Base-by-base conservation (phyloP, 2,888 invertebrate genomes). In the Metallyticus violacea region DNA sequence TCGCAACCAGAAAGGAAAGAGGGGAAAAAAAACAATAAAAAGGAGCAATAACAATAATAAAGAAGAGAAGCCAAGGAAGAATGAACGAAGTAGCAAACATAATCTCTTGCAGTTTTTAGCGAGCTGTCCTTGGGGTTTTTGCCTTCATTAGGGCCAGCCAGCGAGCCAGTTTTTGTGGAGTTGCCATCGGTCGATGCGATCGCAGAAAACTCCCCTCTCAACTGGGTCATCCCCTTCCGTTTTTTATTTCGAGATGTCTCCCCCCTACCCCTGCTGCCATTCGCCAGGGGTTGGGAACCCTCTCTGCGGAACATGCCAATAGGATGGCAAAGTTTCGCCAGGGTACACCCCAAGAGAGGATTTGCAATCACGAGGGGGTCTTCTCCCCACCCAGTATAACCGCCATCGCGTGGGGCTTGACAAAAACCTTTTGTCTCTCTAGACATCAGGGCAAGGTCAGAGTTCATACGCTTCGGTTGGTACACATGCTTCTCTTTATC, bases 271-370 rank as follows among this genome's bases (percentile, higher is more conserved):
- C 27, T 76, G 26, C 79, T 78, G 84, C 83, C 79, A 86, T 86
- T 86, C 86, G 86, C 80, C 62, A 79, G 83, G 83, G 79, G 27
- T 25, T 80, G 26, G 40, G 40, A 77, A 81, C 86, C 86, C 84
- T 84, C 40, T 28, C 28, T 29, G 9, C n/a, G 22, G 62, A 29
- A 25, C 15, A 78, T 79, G 80, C 87, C 87, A 87, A 87, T 87
- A 84, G 86, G 80, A 80, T 62, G 84, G 62, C 27, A 80, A 80
- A 86, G 87, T 86, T 87, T 87, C 86, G 87, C 87, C 80, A 79
- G 85, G 40, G 40, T 79, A 22, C n/a, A 81, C n/a, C 26, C 81
- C 81, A 81, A 81, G 9, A 29, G 22, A 27, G 15, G 30, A 83
- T 83, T 83, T 77, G 83, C 83, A 83, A 83, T 62, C 77, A 28